A percentile compares a stretch with the other conserved stretches of the same genome.
These are phyloP conservation scores for Andrena marginata DNA, from an alignment of 2,888 invertebrate genomes.

Conservation along the genomic window DNA sequence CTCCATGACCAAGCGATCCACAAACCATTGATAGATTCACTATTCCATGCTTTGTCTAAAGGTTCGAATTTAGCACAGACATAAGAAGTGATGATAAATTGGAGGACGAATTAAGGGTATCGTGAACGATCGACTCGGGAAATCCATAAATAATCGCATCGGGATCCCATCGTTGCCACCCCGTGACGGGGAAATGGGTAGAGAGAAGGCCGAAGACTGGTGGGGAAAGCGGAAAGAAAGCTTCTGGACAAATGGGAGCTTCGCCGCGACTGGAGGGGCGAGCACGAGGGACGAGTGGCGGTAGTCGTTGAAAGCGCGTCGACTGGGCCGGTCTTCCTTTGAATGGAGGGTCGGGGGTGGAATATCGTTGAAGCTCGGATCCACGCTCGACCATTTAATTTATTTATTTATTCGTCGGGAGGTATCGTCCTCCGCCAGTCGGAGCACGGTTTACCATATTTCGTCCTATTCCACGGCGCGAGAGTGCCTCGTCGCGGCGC, in stretches of 20 bases:
- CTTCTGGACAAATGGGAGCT: constrained; percentile 59
- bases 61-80: no score
- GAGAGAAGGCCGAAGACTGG: constrained; percentile 41
- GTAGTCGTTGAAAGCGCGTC: constrained; percentile 77
- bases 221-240: constrained; percentile 61
- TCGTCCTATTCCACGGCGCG: constrained; percentile 15
- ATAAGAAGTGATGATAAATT: neutral
- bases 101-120: neutral
- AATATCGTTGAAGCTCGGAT: neutral
- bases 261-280: constrained; percentile 38
- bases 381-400: constrained; percentile 20
- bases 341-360: constrained; percentile 29
- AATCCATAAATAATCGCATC: neutral
- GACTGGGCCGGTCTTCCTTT: constrained; percentile 68
- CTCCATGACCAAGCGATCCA: neutral
- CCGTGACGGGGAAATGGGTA: constrained; percentile 31
- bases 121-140: neutral
- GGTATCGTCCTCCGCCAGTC: neutral
- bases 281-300: constrained; percentile 49
- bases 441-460: neutral
- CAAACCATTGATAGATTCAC: neutral
- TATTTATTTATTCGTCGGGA: constrained; percentile 63
- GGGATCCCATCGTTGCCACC: constrained; percentile 26
- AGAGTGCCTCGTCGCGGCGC: constrained; percentile 2
- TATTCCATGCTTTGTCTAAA: neutral